These are phyloP conservation scores for Daphoenositta chrysoptera DNA, from an alignment of 2,113 vertebrate genomes.

Conservation along the genomic window DNA sequence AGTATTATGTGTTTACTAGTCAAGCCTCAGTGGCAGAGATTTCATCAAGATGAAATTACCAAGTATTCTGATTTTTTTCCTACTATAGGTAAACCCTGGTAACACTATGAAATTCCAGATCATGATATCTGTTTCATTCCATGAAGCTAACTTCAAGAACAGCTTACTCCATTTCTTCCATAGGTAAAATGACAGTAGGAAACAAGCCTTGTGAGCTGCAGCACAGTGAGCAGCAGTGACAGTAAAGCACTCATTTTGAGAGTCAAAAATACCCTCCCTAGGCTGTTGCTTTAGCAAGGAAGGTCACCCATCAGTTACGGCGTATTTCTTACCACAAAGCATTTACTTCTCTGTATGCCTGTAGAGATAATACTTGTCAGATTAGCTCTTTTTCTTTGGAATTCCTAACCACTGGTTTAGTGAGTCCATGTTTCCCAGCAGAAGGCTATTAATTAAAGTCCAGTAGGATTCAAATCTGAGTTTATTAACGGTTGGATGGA, in stretches of 20 bases:
- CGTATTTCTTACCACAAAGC: neutral
- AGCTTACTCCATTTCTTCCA: neutral
- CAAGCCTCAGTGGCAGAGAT: neutral
- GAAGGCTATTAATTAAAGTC: neutral
- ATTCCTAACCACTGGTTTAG: neutral
- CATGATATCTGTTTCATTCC: neutral
- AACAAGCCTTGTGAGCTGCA: neutral
- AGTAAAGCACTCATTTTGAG: neutral
- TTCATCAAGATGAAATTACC: neutral
- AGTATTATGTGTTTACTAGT: neutral
- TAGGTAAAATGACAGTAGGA: neutral
- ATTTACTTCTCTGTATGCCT: neutral
- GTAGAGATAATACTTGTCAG: neutral
- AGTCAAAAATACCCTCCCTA: neutral
- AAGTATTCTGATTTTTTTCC: neutral
- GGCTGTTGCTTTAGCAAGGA: neutral
- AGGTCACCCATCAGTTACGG: neutral
- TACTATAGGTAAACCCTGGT: neutral
- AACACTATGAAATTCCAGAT: neutral
- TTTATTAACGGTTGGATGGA: neutral
- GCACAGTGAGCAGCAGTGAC: neutral
- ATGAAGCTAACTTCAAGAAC: neutral
- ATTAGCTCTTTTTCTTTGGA: neutral
- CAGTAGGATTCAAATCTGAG: neutral
- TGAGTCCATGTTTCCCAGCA: neutral